Conservation (phyloP, 2,888 invertebrate species). For the Pristionchus exspectatus region DNA sequence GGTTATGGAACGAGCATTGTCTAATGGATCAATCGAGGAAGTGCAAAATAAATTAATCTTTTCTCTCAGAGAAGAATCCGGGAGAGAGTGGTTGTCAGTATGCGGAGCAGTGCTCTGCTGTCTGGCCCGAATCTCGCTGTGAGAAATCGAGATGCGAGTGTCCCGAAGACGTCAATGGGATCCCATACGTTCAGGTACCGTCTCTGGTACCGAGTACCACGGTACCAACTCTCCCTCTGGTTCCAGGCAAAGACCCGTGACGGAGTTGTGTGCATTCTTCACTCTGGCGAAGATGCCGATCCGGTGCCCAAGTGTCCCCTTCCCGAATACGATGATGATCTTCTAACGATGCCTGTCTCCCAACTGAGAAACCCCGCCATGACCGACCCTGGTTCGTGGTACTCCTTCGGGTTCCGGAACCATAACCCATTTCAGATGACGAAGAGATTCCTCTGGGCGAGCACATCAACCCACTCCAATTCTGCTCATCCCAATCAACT, state of each 20-base stretch:
- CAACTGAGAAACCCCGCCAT: constrained; percentile 78
- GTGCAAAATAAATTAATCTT: not conserved
- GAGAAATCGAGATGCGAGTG: constrained; percentile 78
- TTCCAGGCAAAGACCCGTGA: constrained; percentile 66
- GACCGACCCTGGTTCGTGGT: constrained; percentile 71
- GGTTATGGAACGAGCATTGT: not conserved
- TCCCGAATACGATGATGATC: constrained; percentile 77
- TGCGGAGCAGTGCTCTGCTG: constrained; percentile 76
- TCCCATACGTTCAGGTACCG: constrained; percentile 74
- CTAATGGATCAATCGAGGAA: not conserved
- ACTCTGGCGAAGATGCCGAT: constrained; percentile 78
- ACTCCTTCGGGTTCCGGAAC: not conserved
- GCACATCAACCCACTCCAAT: constrained; percentile 78
- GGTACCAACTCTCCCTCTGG: not conserved
- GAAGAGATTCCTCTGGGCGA: constrained; percentile 77
- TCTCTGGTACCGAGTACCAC: not conserved
- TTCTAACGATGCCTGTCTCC: constrained; percentile 78
- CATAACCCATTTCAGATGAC: constrained; percentile 66
- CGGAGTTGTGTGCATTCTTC: constrained; percentile 77
- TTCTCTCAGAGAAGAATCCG: constrained; percentile 73
- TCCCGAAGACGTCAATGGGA: constrained; percentile 78
- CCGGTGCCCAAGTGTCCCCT: constrained; percentile 74
- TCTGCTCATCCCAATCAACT: constrained; percentile 73
- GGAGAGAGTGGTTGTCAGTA: constrained; percentile 78
- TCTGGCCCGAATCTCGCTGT: constrained; percentile 77